Conservation (phyloP, 2,113 vertebrate genomes). For the Cyprinodon brontotheroides region DNA sequence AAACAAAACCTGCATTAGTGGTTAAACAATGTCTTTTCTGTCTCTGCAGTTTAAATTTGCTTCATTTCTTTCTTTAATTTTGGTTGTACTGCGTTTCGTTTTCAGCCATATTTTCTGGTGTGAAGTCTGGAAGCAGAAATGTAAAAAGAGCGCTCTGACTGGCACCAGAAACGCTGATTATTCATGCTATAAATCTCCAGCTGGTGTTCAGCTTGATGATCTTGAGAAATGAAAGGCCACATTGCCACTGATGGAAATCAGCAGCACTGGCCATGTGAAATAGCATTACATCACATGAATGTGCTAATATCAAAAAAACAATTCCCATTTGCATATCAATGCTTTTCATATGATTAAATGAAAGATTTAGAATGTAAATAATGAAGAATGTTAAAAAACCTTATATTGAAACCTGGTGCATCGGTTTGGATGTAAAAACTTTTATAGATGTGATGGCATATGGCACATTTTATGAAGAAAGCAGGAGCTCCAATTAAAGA, state of each 20-base stretch:
- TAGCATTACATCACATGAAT: conserved; percentile 23
- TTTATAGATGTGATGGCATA: conserved; percentile 50
- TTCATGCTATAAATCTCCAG: conserved; percentile 29
- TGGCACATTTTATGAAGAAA: conserved; percentile 28
- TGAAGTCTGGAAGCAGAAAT: not conserved
- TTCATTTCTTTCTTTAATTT: not conserved
- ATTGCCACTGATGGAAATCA: conserved; percentile 30
- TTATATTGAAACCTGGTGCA: conserved; percentile 35
- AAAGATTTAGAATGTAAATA: conserved; percentile 4
- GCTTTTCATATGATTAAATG: conserved; percentile 16
- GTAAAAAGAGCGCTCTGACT: conserved; percentile 16
- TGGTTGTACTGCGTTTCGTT: not conserved
- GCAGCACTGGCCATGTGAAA: conserved; percentile 43
- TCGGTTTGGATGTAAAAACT: conserved; percentile 19
- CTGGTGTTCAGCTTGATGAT: conserved; percentile 26
- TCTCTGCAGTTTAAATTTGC: not conserved
- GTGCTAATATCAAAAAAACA: conserved; percentile 27
- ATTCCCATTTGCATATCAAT: conserved; percentile 23
- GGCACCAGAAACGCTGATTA: conserved; percentile 23
- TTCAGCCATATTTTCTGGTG: conserved; percentile 1
- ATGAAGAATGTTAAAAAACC: conserved; percentile 20
- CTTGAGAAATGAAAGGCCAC: conserved; percentile 22
- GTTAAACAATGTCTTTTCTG: not conserved
- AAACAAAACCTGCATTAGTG: not conserved
- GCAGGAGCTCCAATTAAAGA: conserved; percentile 10